Base-by-base conservation (phyloP, 2,797 vertebrate species). In the Hoplostethus atlanticus region DNA sequence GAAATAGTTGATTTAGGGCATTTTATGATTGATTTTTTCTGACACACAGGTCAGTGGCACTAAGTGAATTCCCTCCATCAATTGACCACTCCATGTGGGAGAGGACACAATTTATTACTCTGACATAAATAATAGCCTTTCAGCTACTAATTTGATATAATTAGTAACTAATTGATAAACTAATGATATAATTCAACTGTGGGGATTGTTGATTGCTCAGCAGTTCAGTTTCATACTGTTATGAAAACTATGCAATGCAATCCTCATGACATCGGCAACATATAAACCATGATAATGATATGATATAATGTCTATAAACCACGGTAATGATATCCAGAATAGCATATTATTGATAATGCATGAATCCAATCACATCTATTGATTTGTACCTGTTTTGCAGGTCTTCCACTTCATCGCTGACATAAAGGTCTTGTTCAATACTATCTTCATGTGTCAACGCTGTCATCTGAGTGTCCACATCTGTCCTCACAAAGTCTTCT, bases 321-420 rank as follows among this genome's bases (percentile, higher is more conserved):
- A 7, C 16, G 44, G 12, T 15, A n/a, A 51, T 34, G 2, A 28
- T 0, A 46, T 34, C 5, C 30, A 63, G 5, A 66, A 16, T 8
- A 30, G 9, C 36, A 53, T 13, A 10, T 34, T 40, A 25, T 15
- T 4, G 5, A 60, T 3, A 8, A 48, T 21, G 30, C 50, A 42
- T n/a, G 8, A 25, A 42, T 44, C 17, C 5, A 6, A 6, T 58
- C 16, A 12, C 1, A 50, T 48, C 6, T 7, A 4, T 16, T 48
- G 21, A 4, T 61, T 21, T 9, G 4, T 71, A 95, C 94, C 94
- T 95, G 84, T 94, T 94, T 52, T 71, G 89, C 57, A 95, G 88
- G 52, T 84, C 83, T 64, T 94, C 91, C 59, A 92, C 85, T 46
- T 92, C 93, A 51, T 93, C 91, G 0, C 81, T 13, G 52, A 16